Percentiles rank a stretch among this genome's conserved stretches.
These are phyloP conservation scores for Eublepharis macularius DNA, from an alignment of 2,113 vertebrate genomes.

Conservation along the genomic window DNA sequence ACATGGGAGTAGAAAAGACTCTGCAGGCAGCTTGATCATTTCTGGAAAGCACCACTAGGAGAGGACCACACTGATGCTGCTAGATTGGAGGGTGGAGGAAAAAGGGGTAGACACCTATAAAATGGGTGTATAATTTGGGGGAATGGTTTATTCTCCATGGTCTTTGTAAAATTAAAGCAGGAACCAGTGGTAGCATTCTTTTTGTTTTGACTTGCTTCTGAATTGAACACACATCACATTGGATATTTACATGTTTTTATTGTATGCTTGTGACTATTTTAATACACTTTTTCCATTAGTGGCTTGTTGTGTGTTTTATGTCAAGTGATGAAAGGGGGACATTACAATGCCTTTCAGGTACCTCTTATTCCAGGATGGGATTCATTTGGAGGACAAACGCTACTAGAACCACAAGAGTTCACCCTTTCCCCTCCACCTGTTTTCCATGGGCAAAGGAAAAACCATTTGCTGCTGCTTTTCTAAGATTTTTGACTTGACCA, in stretches of 20 bases:
- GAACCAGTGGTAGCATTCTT: conserved; percentile 41
- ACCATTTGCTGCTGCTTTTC: too few species aligned
- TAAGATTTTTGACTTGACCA: too few species aligned
- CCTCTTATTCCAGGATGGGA: not conserved
- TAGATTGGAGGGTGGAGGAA: conserved; percentile 14
- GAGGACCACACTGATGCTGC: conserved; percentile 1
- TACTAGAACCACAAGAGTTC: not conserved
- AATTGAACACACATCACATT: conserved; percentile 48
- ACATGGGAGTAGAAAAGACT: conserved; percentile 24
- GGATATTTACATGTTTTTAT: conserved; percentile 63
- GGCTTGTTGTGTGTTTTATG: conserved; percentile 34
- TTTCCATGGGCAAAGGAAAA: too few species aligned
- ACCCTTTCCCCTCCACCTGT: too few species aligned
- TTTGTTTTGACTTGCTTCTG: conserved; percentile 58
- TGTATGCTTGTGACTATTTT: conserved; percentile 77
- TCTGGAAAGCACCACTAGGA: conserved; percentile 7
- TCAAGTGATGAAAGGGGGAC: not conserved
- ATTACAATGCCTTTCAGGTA: not conserved
- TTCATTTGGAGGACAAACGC: not conserved
- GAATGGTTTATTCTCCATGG: conserved; percentile 40
- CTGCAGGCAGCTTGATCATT: conserved; percentile 12
- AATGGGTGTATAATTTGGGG: conserved; percentile 60
- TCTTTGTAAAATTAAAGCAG: conserved; percentile 25
- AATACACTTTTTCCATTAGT: conserved; percentile 70
- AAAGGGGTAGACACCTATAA: conserved; percentile 57